Evolutionary conservation across 2,113 vertebrate genomes (phyloP), one percentile per base, ranked within the genome.

Genomic region (Struthio camelus): DNA sequence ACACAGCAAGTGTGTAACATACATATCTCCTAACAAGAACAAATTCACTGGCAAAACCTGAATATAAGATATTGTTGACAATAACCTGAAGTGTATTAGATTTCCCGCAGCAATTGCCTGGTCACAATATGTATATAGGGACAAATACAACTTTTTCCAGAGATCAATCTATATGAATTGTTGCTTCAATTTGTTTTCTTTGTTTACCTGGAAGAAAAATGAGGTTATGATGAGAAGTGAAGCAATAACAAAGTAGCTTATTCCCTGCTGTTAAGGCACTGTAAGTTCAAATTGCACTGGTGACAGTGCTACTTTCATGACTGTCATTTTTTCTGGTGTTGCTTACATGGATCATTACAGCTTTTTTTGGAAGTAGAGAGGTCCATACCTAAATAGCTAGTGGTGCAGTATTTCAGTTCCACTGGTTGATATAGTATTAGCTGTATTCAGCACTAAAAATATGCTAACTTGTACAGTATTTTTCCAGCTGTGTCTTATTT

Each of bases 171-270:
- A 22, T 32, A n/a, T 1, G 2, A 87, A 88, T 56, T 85, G 51
- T 80, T 86, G 42, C 64, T 93, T 71, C 58, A 25, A 51, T 56
- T 81, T 66, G 11, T 76, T 87, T 79, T 64, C 80, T 89, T 79
- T 50, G 34, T 27, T 85, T 42, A 62, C 0, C 0, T 0, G 40
- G 42, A 65, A 79, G 48, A 56, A 94, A 82, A 92, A 65, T 1
- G 2, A 78, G 12, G 11, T 46, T 73, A n/a, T 36, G 59, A 66
- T 7, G 80, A 50, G 75, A 81, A 17, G 4, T 48, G 8, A 78
- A 77, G 16, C 12, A 85, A 10, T 54, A 89, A 81, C 20, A 62
- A 87, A 77, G 36, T 32, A 87, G 13, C 19, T 59, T 27, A 67
- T 34, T 83, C 32, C 51, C 71, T 58, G 14, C 19, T 64, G 19